These are phyloP conservation scores for Drosophila koepferae DNA, from an alignment of 2,888 invertebrate species.

Conservation along the genomic window DNA sequence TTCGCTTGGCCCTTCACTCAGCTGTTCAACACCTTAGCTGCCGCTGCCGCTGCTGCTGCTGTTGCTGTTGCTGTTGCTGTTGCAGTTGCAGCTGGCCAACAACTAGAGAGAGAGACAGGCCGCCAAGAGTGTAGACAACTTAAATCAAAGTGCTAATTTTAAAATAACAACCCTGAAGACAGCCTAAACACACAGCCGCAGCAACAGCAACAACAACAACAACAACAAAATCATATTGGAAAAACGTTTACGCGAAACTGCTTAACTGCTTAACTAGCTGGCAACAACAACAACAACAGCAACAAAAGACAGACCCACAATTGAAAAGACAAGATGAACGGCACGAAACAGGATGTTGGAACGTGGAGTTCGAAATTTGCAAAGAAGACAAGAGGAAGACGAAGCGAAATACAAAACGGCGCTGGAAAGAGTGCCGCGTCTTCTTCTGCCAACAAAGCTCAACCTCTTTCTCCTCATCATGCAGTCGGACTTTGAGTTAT, in stretches of 20 bases:
- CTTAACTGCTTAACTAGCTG: constrained; percentile 81
- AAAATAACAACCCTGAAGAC: constrained; percentile 79
- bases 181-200: constrained; percentile 76
- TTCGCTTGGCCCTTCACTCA: constrained; percentile 70
- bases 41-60: constrained; percentile 35
- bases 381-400: constrained; percentile 27
- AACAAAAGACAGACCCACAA: constrained; percentile 65
- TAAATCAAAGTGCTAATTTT: constrained; percentile 81
- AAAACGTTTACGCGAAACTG: constrained; percentile 79
- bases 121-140: constrained; percentile 80
- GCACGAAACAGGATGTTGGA: constrained; percentile 80
- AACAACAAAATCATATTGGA: constrained; percentile 70
- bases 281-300: constrained; percentile 41
- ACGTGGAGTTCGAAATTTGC: constrained; percentile 76
- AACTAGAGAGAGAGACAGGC: constrained; percentile 59
- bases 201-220: constrained; percentile 15
- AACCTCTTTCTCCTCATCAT: constrained; percentile 5
- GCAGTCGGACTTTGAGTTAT: constrained; percentile 73
- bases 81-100: constrained; percentile 39
- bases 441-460: background rate
- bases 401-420: constrained; percentile 33
- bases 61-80: constrained; percentile 33
- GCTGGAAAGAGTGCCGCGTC: constrained; percentile 39
- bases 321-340: constrained; percentile 79
- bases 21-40: constrained; percentile 71